Conservation (phyloP, 2,888 invertebrate genomes). For the Orchesellides sinensis region DNA sequence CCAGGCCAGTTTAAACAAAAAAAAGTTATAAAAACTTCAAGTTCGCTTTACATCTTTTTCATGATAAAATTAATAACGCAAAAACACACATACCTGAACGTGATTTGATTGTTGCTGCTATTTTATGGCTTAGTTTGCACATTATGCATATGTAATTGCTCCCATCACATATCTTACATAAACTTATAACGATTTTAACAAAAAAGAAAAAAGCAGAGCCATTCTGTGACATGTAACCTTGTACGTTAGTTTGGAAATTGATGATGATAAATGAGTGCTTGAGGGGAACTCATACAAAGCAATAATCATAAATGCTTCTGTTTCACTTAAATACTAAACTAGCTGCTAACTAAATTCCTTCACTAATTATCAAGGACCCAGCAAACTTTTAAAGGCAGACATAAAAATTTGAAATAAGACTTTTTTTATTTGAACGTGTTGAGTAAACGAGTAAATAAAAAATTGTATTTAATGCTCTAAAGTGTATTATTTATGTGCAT, state of each 20-base stretch:
- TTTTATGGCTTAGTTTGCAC: neutral
- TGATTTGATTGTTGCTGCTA: neutral
- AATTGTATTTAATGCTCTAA: slow-evolving; percentile 6
- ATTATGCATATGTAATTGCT: slow-evolving; percentile 6
- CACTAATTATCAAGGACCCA: slow-evolving; percentile 11
- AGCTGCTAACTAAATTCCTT: neutral
- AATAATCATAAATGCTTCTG: slow-evolving; percentile 18
- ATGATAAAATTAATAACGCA: slow-evolving; percentile 39
- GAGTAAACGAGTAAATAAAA: neutral
- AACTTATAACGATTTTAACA: neutral
- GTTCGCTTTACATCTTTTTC: neutral
- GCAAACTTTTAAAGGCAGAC: neutral
- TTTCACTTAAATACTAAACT: neutral
- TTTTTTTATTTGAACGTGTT: no score
- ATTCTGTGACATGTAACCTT: slow-evolving; percentile 27
- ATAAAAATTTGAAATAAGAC: neutral
- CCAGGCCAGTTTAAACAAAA: neutral
- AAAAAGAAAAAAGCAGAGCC: neutral
- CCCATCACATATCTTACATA: neutral
- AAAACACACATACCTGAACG: neutral
- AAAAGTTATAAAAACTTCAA: slow-evolving; percentile 4
- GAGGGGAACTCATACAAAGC: slow-evolving; percentile 16
- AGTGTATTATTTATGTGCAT: neutral
- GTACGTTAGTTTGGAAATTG: slow-evolving; percentile 43
- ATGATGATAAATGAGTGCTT: slow-evolving; percentile 49